Percentiles rank a stretch among this genome's conserved stretches.
These are phyloP conservation scores for Catostylus mosaicus DNA, from an alignment of 30 jellyfish, hydroid and myxozoan species.

Conservation along the genomic window DNA sequence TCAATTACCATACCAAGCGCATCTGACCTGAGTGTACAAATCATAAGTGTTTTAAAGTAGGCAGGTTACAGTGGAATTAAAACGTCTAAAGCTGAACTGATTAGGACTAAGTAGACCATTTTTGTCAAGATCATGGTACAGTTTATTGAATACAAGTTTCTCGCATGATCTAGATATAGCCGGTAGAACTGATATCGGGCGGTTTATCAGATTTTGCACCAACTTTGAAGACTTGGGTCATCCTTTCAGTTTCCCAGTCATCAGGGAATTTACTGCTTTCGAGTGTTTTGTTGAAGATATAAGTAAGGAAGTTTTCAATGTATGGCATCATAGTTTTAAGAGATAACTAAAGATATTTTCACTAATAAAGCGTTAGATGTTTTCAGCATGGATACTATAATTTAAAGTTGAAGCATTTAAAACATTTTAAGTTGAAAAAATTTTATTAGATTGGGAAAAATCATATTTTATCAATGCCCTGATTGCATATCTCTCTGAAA, in stretches of 20 bases:
- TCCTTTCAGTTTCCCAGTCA: background rate
- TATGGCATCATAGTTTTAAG: constrained; percentile 12
- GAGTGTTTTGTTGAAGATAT: constrained; percentile 8
- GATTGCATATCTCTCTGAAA: too few relatives aligned
- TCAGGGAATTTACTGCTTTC: constrained; percentile 14
- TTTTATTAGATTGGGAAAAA: too few relatives aligned
- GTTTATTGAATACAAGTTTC: constrained; percentile 23
- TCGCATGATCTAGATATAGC: constrained; percentile 26
- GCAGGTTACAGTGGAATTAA: too few relatives aligned
- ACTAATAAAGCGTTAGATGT: background rate
- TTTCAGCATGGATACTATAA: too few relatives aligned
- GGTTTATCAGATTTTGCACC: background rate
- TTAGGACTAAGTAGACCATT: too few relatives aligned
- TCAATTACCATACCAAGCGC: too few relatives aligned
- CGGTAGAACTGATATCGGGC: constrained; percentile 7
- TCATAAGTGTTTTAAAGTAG: too few relatives aligned
- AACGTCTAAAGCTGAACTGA: too few relatives aligned
- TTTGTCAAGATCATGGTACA: constrained; percentile 12
- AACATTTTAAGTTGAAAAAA: too few relatives aligned
- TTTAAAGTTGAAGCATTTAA: too few relatives aligned
- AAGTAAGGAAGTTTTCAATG: constrained; percentile 7
- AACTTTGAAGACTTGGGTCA: background rate
- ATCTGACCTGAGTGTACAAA: too few relatives aligned
- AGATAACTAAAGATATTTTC: background rate
- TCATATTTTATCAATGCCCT: too few relatives aligned